phyloP scores from a whole-genome alignment of 2,113 vertebrate species.

The Bolborhynchus lineola region DNA sequence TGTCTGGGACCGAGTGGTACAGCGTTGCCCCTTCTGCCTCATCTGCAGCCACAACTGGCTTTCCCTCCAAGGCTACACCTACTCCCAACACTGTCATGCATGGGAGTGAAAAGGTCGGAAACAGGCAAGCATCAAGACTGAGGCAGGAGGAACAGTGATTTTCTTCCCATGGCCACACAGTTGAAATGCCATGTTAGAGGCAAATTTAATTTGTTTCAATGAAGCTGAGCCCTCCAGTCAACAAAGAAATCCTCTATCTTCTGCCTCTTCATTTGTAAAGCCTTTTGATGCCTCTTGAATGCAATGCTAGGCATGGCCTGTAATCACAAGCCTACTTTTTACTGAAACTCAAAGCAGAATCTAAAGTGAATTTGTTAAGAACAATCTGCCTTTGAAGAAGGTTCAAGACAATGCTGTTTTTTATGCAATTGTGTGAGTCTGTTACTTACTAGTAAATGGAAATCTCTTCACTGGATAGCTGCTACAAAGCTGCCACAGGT shows the following conservation, averaged over 20 bases:
- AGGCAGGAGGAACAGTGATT: not conserved
- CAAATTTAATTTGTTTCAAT: not conserved
- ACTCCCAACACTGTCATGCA: rapidly evolving
- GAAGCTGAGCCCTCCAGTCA: not conserved
- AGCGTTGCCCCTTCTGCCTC: not conserved
- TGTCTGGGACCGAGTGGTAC: rapidly evolving
- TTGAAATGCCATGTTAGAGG: not conserved
- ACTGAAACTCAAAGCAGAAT: not conserved
- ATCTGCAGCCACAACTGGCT: not conserved
- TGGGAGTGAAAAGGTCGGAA: not conserved
- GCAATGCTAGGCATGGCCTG: not conserved
- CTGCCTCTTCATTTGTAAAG: not conserved
- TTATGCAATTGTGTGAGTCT: not conserved
- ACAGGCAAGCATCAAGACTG: not conserved
- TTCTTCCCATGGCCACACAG: not conserved
- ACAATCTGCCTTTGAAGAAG: not conserved
- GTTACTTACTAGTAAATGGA: not conserved
- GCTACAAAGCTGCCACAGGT: not conserved
- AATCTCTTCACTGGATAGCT: not conserved
- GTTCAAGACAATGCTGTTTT: not conserved
- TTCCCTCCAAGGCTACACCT: not conserved
- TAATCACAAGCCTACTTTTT: not conserved
- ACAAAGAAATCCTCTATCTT: not conserved
- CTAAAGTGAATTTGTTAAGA: not conserved
- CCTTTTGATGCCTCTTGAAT: not conserved